Conservation (phyloP, 1,140 invertebrate species). For the Megalopta genalis region DNA sequence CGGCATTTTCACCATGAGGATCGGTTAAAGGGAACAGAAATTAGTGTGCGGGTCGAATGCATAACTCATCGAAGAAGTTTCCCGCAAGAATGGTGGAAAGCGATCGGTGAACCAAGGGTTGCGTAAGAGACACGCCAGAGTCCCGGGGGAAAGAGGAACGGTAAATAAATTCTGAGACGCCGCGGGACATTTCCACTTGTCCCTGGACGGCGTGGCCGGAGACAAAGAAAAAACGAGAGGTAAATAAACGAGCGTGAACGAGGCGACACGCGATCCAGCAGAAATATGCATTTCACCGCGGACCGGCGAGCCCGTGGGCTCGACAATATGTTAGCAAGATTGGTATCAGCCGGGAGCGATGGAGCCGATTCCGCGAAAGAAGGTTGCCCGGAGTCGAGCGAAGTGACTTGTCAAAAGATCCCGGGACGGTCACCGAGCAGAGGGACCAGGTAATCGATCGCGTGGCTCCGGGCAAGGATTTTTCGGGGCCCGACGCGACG, state of each 20-base stretch:
- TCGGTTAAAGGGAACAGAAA: no score
- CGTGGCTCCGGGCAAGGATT: conserved; percentile 42
- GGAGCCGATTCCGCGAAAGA: conserved; percentile 50
- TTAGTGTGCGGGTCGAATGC: no score
- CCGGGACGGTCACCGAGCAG: neutral
- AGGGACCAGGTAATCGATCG: conserved; percentile 53
- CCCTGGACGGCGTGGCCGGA: neutral
- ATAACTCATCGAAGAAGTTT: no score
- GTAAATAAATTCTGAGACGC: conserved; percentile 11
- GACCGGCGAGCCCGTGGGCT: neutral
- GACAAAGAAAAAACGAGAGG: conserved; percentile 1
- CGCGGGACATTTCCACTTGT: conserved; percentile 1
- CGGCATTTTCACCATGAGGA: no score
- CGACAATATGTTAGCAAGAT: conserved; percentile 43
- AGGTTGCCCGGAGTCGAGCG: conserved; percentile 26
- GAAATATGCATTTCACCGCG: conserved; percentile 45
- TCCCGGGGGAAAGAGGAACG: neutral
- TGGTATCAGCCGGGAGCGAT: conserved; percentile 36
- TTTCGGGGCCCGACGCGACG: conserved; percentile 20
- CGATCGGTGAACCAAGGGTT: neutral
- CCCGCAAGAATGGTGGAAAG: neutral
- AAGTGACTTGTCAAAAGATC: conserved; percentile 62
- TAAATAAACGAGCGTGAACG: conserved; percentile 14
- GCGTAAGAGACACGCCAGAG: neutral
- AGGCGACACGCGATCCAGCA: conserved; percentile 21